phyloP scores from a whole-genome alignment of 2,797 vertebrate genomes.

The Peromyscus aztecus region DNA sequence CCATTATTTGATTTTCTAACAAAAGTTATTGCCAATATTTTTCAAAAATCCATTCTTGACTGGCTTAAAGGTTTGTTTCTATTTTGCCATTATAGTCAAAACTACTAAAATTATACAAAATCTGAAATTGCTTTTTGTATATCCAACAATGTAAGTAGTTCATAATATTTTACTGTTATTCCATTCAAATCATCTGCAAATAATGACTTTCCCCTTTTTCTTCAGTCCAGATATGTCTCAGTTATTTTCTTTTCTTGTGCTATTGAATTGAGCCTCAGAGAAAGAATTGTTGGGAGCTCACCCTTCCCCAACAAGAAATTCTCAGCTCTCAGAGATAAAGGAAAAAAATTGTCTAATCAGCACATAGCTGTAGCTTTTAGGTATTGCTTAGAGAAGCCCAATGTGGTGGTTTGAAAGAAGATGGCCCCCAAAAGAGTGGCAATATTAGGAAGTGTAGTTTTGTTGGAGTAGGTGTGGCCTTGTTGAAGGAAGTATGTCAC shows the following conservation, averaged over 20 bases:
- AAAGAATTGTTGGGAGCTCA: background rate
- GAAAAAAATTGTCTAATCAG: background rate
- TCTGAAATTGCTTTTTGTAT: background rate
- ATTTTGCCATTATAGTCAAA: background rate
- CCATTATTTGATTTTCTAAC: background rate
- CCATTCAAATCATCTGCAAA: background rate
- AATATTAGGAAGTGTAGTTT: background rate
- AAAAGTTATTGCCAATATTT: background rate
- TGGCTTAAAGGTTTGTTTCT: background rate
- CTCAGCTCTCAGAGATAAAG: background rate
- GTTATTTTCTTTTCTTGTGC: background rate
- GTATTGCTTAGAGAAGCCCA: background rate
- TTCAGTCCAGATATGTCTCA: background rate
- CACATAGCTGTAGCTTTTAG: background rate
- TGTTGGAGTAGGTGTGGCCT: background rate
- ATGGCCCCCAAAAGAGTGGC: background rate
- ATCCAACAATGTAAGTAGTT: background rate
- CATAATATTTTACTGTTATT: background rate
- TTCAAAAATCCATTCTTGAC: background rate
- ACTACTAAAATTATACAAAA: background rate
- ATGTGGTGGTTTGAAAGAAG: background rate
- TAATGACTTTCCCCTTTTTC: background rate
- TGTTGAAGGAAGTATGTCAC: too few relatives aligned
- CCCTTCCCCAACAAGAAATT: background rate
- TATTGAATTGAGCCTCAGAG: background rate